Base-by-base conservation (phyloP, 2,888 invertebrate genomes). In the Cenopis cana region DNA sequence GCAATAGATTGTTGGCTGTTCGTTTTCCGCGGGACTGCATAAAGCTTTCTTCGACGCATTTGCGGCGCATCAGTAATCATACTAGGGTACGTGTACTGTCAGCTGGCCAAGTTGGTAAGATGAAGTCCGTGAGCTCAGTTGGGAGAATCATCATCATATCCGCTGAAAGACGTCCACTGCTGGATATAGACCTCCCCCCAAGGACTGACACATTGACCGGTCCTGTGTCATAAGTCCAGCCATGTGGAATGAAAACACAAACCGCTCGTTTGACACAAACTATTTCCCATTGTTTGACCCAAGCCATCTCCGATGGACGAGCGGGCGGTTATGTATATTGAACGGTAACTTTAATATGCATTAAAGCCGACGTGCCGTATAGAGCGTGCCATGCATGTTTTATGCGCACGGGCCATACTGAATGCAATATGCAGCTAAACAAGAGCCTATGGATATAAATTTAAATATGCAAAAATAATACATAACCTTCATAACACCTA, bases 1-100 rank as follows among this genome's bases (percentile, higher is more conserved):
- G 85, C 82, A 88, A 86, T 88, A 88, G 88, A 87, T 90, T 88
- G 90, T 89, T 90, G 87, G 84, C 88, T 90, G 87, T 89, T 89
- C 85, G 82, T 85, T 83, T 86, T 85, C 82, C 85, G 81, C 83
- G 84, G 79, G 82, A 83, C 84, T 82, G 87, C 87, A 88, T 89
- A 87, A 88, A 90, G 84, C 90, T 89, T 89, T 86, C 88, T 89
- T 88, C 89, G 88, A 88, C 82, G 86, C 82, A 87, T 85, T 85
- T 86, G 82, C 85, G 83, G 85, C 78, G 33, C 52, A 11, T 11
- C 24, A 14, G 33, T 62, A 50, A 36, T 62, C 18, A 20, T 54
- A 46, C 62, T 60, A 46, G 46, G 24, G 60, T 60, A 29, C 46
- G 29, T 50, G 49, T 33, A 6, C 8, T 1, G 20, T 38, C 18